Evolutionary conservation across 1,140 invertebrate genomes (phyloP), one percentile per base, ranked within the genome.

Genomic region (Cydia splendana): DNA sequence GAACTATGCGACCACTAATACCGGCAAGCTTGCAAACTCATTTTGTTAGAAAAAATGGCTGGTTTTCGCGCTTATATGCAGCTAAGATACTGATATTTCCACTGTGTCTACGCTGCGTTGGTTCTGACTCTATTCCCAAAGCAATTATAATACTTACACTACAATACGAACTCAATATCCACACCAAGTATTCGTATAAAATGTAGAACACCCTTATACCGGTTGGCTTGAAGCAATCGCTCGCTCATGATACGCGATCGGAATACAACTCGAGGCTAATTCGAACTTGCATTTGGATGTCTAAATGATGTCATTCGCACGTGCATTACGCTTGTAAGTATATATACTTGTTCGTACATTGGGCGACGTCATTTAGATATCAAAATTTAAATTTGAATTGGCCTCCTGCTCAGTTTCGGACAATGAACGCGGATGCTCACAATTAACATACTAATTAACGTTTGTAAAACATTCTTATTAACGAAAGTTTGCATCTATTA

Each of bases 401-500:
- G 51, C n/a, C n/a, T n/a, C 51, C 28, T 38, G n/a, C 65, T 42
- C 15, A 71, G 38, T 71, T 71, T 71, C 67, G 67, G 67, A 45
- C 67, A 71, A 71, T 42, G 67, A 71, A 20, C 67, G 34, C 34
- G 67, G 67, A 42, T 71, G 38, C 34, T 71, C 67, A 18, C n/a
- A 9, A 71, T 71, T 45, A 71, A 42, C 67, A 71, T 71, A 24
- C 24, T 24, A 71, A 71, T 71, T 71, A 71, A 42, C 67, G 67
- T 42, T 13, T 20, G 34, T 71, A 42, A 71, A 71, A 38, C 67
- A 71, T 71, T 71, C 38, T 71, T 42, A 42, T 42, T 71, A 45
- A 71, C 30, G 67, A 71, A 71, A 71, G 67, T 71, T 42, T 71
- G 67, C 30, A 71, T 71, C 24, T 71, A 42, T 45, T 71, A 42